These are phyloP conservation scores for Beris chalybata DNA, from an alignment of 2,888 invertebrate species.

Conservation along the genomic window DNA sequence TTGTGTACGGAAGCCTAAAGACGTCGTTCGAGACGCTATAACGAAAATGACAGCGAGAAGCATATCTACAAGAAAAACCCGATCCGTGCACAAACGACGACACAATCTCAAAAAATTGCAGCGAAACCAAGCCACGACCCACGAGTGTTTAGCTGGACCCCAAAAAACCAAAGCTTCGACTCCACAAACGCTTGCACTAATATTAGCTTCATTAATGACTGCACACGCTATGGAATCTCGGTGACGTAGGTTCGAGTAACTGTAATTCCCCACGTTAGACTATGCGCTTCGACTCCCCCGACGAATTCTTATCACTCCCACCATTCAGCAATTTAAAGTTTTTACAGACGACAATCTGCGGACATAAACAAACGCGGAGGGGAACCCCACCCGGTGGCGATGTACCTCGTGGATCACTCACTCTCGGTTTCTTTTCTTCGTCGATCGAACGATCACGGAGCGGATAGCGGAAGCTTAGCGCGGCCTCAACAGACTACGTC, in stretches of 20 bases:
- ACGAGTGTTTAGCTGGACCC: constrained; percentile 25
- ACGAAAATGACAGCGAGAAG: not conserved
- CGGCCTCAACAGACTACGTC: constrained; percentile 17
- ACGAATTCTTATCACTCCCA: not conserved
- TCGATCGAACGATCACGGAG: not conserved
- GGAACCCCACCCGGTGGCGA: not conserved
- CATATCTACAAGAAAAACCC: not conserved
- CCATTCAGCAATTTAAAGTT: not conserved
- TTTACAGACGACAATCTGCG: constrained; percentile 2
- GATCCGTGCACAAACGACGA: not conserved
- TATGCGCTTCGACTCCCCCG: not conserved
- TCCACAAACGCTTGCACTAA: constrained; percentile 10
- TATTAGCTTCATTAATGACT: too few species aligned
- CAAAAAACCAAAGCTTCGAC: constrained; percentile 23
- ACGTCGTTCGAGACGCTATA: not conserved
- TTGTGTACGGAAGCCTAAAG: constrained; percentile 28
- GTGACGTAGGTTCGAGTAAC: constrained; percentile 16
- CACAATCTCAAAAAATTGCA: constrained; percentile 7
- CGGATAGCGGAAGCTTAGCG: constrained; percentile 12
- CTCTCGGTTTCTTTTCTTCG: constrained; percentile 15
- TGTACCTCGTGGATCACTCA: not conserved
- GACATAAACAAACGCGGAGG: constrained; percentile 17
- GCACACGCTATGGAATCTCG: constrained; percentile 4
- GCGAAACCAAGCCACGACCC: not conserved
- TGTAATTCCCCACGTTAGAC: not conserved